Base-by-base conservation (phyloP, 1,140 invertebrate genomes). In the Drosophila sechellia region DNA sequence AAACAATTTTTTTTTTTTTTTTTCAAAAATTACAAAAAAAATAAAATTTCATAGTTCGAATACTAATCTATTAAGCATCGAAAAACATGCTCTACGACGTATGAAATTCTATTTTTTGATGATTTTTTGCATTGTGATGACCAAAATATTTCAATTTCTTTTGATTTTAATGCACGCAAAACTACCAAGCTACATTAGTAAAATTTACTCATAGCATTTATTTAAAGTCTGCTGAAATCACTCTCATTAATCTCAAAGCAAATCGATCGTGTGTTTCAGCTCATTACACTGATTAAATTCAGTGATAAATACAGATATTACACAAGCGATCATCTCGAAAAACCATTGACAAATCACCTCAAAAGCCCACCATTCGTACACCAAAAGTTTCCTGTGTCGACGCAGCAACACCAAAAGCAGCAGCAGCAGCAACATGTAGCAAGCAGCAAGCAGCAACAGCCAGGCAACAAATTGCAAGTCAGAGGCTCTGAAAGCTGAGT, bases 391-490 rank as follows among this genome's bases (percentile, higher is more conserved):
- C 64, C 50, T 66, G 60, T 15, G 54, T 53, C 37, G 27, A 20
- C 42, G 49, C 63, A 37, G 52, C 43, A 54, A 39, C 48, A 27
- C 56, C 20, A 22, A 22, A 22, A 34, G 12, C 54, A 39, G 48
- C 45, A 75, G 40, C 48, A 64, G 35, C 57, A 72, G 17, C 46
- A 70, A 37, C 49, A 22, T 22, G 20, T 22, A 22, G 20, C 20
- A 22, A 68, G 48, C 53, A 13, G 35, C 11, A 49, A n/a, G 45
- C 27, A 31, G 6, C 31, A 31, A 31, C 31, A 31, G 8, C 31
- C 8, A 31, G 31, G 31, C 20, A 64, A 68, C 64, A 68, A 68
- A 66, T 68, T 66, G 64, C 60, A 68, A 68, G 64, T 68, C 64
- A 68, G 64, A 42, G 64, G 37, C 64, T 68, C 46, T 52, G 60